phyloP scores from a whole-genome alignment of 2,888 invertebrate genomes.

The Aethes cnicana region DNA sequence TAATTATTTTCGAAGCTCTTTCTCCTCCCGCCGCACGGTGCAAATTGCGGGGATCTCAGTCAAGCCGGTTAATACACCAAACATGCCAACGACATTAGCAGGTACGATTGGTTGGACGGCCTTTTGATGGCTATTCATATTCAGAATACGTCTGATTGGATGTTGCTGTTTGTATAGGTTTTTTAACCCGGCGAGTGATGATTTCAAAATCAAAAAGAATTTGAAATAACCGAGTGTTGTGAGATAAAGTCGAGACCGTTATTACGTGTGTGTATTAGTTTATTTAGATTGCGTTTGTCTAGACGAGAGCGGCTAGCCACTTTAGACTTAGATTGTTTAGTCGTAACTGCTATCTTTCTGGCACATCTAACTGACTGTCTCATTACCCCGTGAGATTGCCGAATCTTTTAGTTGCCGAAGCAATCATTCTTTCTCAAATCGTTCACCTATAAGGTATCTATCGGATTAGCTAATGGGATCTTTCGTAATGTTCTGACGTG shows the following conservation, averaged over 20 bases:
- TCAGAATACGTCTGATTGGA: slow-evolving; percentile 27
- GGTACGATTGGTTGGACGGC: slow-evolving; percentile 23
- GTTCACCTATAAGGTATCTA: slow-evolving; percentile 12
- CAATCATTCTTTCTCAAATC: slow-evolving; percentile 14
- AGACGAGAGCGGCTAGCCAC: slow-evolving; percentile 22
- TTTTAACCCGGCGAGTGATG: slow-evolving; percentile 21
- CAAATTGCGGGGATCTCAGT: background rate
- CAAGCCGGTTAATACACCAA: slow-evolving; percentile 9
- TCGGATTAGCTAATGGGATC: slow-evolving; percentile 6
- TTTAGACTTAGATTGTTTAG: slow-evolving; percentile 18
- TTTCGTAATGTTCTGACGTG: background rate
- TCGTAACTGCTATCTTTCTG: slow-evolving; percentile 27
- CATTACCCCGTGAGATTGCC: slow-evolving; percentile 26
- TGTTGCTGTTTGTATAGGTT: slow-evolving; percentile 28
- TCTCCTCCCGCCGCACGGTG: background rate
- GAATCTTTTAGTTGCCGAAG: slow-evolving; percentile 19
- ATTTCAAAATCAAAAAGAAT: slow-evolving; percentile 17
- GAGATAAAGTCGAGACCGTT: slow-evolving; percentile 3
- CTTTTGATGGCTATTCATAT: slow-evolving; percentile 30
- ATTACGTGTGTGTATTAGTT: slow-evolving; percentile 18
- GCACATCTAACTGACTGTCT: slow-evolving; percentile 27
- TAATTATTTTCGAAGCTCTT: background rate
- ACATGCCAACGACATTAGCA: slow-evolving; percentile 20
- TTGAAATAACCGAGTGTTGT: slow-evolving; percentile 22
- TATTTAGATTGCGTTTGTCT: slow-evolving; percentile 31